Conservation (phyloP, 1,140 invertebrate genomes). For the Bombus vancouverensis region DNA sequence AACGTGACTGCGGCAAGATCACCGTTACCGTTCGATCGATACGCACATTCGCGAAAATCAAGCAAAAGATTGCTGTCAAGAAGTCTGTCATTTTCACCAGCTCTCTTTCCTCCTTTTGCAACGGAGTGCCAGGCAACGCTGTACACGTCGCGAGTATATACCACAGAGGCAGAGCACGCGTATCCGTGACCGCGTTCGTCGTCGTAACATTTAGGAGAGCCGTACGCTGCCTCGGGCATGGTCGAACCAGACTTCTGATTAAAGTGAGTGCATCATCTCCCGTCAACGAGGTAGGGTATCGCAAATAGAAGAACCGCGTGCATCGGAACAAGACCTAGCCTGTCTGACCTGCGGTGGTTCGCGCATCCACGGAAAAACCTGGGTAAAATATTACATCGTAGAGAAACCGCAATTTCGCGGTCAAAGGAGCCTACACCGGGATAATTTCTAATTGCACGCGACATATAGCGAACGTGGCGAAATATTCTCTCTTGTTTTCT, state of each 20-base stretch:
- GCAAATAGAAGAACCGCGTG: slow-evolving; percentile 38
- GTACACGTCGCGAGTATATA: too few relatives aligned
- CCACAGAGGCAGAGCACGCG: not conserved
- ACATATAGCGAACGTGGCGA: not conserved
- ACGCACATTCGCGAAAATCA: not conserved
- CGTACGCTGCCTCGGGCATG: not conserved
- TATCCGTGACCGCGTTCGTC: not conserved
- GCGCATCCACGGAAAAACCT: not conserved
- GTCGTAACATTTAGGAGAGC: slow-evolving; percentile 1
- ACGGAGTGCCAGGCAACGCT: too few relatives aligned
- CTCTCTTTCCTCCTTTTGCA: not conserved
- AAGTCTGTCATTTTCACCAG: too few relatives aligned
- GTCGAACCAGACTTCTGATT: slow-evolving; percentile 55
- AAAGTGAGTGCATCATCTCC: slow-evolving; percentile 52
- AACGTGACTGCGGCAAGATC: not conserved
- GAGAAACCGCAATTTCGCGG: not conserved
- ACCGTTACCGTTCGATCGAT: too few relatives aligned
- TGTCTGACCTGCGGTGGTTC: not conserved
- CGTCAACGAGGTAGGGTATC: slow-evolving; percentile 47
- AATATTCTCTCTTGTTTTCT: not conserved
- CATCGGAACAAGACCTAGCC: slow-evolving; percentile 15
- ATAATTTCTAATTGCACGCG: slow-evolving; percentile 28
- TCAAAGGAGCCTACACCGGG: not conserved
- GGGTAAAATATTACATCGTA: slow-evolving; percentile 11
- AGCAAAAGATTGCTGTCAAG: not conserved